A percentile compares a stretch with the other conserved stretches of the same genome.
phyloP scores from a whole-genome alignment of 2,113 vertebrate species.

The Craseonycteris thonglongyai region DNA sequence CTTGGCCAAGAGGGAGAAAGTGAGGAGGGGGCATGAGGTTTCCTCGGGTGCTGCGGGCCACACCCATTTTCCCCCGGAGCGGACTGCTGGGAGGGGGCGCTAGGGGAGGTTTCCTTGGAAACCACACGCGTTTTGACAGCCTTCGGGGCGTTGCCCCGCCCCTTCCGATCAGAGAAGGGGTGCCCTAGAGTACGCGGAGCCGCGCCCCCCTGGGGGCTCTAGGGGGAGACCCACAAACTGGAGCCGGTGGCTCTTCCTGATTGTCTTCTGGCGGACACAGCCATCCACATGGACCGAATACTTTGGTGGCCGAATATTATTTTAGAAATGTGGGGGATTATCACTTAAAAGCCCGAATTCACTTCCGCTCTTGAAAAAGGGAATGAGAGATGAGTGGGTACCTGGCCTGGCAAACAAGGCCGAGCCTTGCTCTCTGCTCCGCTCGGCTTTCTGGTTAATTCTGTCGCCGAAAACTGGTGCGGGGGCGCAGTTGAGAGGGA shows the following conservation, averaged over 20 bases:
- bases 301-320: background rate
- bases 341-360: background rate
- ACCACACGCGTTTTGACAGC: background rate
- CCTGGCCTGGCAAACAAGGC: background rate
- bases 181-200: background rate
- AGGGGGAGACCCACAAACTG: background rate
- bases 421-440: background rate
- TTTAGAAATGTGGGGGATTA: background rate
- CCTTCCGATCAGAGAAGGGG: background rate
- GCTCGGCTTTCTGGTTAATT: slow-evolving; percentile 23
- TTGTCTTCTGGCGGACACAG: background rate
- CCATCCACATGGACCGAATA: too few relatives aligned
- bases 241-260: background rate
- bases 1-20: background rate
- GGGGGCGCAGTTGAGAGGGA: background rate
- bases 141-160: background rate
- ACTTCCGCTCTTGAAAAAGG: background rate
- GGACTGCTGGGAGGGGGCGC: accelerated
- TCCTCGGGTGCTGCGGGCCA: background rate
- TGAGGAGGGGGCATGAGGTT: background rate
- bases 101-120: background rate
- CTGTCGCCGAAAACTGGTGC: background rate
- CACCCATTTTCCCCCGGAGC: slow-evolving; percentile 35
- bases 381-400: background rate
- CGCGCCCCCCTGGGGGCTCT: background rate